Base-by-base conservation (phyloP, 2,888 invertebrate genomes). In the Pycnomerus fuliginosus region DNA sequence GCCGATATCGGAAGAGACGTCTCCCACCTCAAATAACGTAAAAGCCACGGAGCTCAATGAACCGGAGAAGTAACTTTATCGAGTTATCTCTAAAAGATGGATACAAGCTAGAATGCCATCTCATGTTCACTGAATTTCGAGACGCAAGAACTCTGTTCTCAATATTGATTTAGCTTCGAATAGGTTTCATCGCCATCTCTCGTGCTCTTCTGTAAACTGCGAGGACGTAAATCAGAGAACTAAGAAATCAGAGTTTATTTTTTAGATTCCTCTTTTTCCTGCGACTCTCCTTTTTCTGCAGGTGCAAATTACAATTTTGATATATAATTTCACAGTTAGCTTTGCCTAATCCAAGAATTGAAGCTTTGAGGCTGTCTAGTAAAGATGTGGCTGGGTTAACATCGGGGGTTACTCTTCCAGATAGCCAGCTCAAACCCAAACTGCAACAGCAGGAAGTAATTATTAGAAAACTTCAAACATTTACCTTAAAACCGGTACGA, bases 401-500 rank as follows among this genome's bases (percentile, higher is more conserved):
- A 44, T 59, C 64, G 40, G 62, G 65, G 11, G 71, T 53, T 23
- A 79, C 54, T 52, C 72, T 72, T 1, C 85, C 82, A 0, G 84
- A 82, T 3, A 83, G 68, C 86, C 87, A 88, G 45, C 86, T 85
- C 70, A 87, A 80, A n/a, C 85, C 87, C 46, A 85, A 77, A 63
- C 87, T 87, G 70, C n/a, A 70, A 71, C 55, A 48, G 44, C 25
- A 29, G 5, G n/a, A n/a, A n/a, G n/a, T n/a, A n/a, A n/a, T n/a
- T n/a, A 20, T 20, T 20, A 20, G 7, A 29, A 8, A 12, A 25
- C 4, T 25, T 10, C 4, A 25, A 29, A 33, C 3, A 29, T 29
- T 20, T 74, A 87, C 87, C 87, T 84, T 85, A 86, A 87, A 48
- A 87, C 75, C 0, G 87, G 86, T 41, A 87, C 70, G 83, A 86